Conservation (phyloP, 2,888 invertebrate genomes). For the Euphydryas editha region DNA sequence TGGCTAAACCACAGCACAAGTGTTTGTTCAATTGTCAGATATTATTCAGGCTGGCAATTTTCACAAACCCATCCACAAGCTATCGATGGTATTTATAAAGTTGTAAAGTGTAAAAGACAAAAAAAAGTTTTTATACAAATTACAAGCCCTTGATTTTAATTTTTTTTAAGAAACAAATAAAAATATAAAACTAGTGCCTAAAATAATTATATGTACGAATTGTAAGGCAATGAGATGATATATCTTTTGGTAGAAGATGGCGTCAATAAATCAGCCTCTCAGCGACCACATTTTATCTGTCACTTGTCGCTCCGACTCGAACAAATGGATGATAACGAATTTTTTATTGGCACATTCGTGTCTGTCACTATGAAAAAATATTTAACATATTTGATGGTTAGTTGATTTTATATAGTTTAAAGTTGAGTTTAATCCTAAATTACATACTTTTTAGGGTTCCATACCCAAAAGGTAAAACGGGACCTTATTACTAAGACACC, state of each 20-base stretch:
- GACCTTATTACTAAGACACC: no score
- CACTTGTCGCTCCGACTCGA: slow-evolving; percentile 39
- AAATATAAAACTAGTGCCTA: background rate
- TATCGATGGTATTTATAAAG: no score
- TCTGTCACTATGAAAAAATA: background rate
- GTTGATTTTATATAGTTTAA: background rate
- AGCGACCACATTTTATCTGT: slow-evolving; percentile 41
- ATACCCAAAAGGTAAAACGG: no score
- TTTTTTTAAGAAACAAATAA: background rate
- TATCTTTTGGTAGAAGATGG: slow-evolving; percentile 23
- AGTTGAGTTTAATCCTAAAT: background rate
- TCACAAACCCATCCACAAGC: no score
- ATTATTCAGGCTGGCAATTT: no score
- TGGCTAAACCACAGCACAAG: no score
- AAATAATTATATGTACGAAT: slow-evolving; percentile 9
- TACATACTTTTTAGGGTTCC: no score
- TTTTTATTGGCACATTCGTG: slow-evolving; percentile 19
- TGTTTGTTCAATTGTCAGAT: no score
- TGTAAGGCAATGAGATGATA: slow-evolving; percentile 2
- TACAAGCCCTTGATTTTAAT: background rate
- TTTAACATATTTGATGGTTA: background rate
- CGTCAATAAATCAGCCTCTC: slow-evolving; percentile 41
- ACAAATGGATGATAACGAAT: slow-evolving; percentile 26
- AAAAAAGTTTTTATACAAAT: background rate
- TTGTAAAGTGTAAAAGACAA: background rate